Conservation (phyloP, 2,888 invertebrate genomes). For the Eledone cirrhosa region DNA sequence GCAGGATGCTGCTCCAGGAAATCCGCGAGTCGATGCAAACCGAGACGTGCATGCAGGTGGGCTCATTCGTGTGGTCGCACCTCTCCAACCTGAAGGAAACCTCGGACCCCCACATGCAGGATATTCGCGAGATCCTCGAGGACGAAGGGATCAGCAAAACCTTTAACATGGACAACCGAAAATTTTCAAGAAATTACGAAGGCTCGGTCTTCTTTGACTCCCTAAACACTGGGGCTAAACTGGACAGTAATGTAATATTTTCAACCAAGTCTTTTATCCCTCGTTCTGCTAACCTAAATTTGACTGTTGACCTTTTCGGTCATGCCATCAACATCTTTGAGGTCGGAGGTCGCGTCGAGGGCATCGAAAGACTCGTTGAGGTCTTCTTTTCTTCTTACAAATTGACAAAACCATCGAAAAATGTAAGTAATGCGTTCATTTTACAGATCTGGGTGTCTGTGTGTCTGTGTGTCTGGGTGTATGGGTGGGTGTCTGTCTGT, state of each 20-base stretch:
- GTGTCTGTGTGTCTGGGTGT: too few species aligned
- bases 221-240: conserved; percentile 73
- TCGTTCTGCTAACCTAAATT: conserved; percentile 62
- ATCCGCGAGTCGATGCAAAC: conserved; percentile 70
- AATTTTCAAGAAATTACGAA: conserved; percentile 91
- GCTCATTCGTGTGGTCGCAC: conserved; percentile 95
- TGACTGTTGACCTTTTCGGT: conserved; percentile 71
- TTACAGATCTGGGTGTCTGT: too few species aligned
- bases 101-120: conserved; percentile 82
- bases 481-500: too few species aligned
- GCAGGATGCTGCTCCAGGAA: conserved; percentile 77
- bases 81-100: conserved; percentile 86
- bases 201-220: conserved; percentile 81
- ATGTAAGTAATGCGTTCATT: too few species aligned
- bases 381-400: too few species aligned
- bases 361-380: conserved; percentile 85
- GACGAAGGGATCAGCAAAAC: conserved; percentile 82
- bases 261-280: conserved; percentile 65
- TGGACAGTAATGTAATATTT: conserved; percentile 65
- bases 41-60: conserved; percentile 76
- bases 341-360: conserved; percentile 83
- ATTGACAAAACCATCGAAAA: too few species aligned
- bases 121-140: conserved; percentile 84
- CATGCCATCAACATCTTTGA: conserved; percentile 88
- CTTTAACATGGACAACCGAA: conserved; percentile 85